Base-by-base conservation (phyloP, 2,113 vertebrate genomes). In the Ia io region DNA sequence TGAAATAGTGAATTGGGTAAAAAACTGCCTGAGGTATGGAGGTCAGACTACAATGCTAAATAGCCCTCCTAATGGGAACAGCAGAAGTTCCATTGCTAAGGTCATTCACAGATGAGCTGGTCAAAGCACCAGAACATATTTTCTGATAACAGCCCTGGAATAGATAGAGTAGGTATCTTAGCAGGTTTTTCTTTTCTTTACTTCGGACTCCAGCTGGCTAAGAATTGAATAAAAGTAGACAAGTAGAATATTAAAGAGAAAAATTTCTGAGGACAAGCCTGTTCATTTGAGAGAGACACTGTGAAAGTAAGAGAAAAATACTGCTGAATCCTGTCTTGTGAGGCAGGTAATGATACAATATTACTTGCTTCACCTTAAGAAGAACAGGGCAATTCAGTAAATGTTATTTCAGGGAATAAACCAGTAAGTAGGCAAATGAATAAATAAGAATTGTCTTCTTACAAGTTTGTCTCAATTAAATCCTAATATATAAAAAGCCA, bases 61-160 rank as follows among this genome's bases (percentile, higher is more conserved):
- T 37, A 59, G 37, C 22, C 6, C 0, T 84, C 84, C 30, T 92
- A 65, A 83, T 28, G 5, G 71, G 49, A 94, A 23, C n/a, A 7
- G 3, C 0, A 1, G 0, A 1, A 13, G 17, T 30, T 9, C 83
- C 6, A n/a, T 16, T 9, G 3, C 2, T 83, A 65, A 78, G 22
- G 14, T 88, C 12, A 56, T 35, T 95, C 93, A 42, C 3, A 77
- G 1, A 51, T 89, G 11, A 37, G 32, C 6, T 20, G 63, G 5
- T 30, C 3, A 90, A 88, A 51, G 7, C 0, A 0, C 0, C 65
- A 51, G 20, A 83, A 93, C 70, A 79, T 51, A 51, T 92, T 86
- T 90, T 94, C 51, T 83, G 67, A 63, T 84, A 84, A 78, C 23
- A 84, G 63, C 8, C 9, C 9, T 59, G 25, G 56, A 79, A 69